These are phyloP conservation scores for Athene noctua DNA, from an alignment of 2,113 vertebrate species.

Conservation along the genomic window DNA sequence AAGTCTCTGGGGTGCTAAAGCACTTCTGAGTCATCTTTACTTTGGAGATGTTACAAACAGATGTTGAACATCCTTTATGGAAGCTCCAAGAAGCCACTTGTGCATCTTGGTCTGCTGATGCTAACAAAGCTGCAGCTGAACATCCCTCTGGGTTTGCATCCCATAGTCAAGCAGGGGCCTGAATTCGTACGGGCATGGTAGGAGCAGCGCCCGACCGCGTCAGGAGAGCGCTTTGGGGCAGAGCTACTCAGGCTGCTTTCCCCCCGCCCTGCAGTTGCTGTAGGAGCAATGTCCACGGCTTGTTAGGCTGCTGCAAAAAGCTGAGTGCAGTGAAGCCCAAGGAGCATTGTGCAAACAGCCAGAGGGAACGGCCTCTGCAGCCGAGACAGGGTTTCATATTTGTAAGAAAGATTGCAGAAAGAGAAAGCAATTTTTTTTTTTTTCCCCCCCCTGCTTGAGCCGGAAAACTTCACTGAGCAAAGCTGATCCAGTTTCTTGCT, in stretches of 20 bases:
- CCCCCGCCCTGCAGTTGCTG: background rate
- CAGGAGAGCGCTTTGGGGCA: background rate
- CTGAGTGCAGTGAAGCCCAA: background rate
- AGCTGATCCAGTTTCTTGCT: slow-evolving; percentile 47
- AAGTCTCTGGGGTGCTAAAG: background rate
- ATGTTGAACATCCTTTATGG: background rate
- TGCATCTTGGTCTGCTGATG: background rate
- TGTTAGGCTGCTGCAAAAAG: background rate
- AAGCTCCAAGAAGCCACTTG: background rate
- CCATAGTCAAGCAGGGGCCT: background rate
- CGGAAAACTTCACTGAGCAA: background rate
- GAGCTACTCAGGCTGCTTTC: background rate
- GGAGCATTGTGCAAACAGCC: background rate
- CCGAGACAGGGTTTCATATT: background rate
- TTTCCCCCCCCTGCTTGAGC: accelerated
- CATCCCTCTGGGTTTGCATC: background rate
- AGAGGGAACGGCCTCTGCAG: background rate
- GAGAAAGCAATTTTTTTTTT: background rate
- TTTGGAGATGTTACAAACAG: background rate
- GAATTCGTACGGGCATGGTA: background rate
- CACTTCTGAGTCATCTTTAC: background rate
- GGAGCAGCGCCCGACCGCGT: background rate
- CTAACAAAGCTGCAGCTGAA: background rate
- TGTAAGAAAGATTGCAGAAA: background rate
- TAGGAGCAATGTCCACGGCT: background rate